Conservation (phyloP, 1,140 invertebrate genomes). For the Caenorhabditis tropicalis region DNA sequence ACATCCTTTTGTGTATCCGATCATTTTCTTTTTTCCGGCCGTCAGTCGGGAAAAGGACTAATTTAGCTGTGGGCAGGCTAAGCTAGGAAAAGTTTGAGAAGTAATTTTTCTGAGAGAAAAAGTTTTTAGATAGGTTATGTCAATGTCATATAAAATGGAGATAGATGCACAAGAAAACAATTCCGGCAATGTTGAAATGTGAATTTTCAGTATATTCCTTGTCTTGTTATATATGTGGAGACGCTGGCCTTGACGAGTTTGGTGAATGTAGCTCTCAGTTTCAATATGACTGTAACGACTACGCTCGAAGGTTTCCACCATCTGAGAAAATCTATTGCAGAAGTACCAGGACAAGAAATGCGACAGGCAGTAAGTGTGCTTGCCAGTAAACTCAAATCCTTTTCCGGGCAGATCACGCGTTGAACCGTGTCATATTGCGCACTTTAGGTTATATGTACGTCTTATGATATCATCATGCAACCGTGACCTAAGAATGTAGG, state of each 20-base stretch:
- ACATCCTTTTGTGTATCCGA: background rate
- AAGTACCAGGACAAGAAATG: conserved; percentile 57
- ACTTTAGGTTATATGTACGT: background rate
- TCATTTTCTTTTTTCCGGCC: background rate
- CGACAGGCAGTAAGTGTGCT: conserved; percentile 46
- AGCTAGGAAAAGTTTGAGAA: background rate
- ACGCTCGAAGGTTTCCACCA: conserved; percentile 56
- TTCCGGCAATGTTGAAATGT: too few species aligned
- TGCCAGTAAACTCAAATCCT: background rate
- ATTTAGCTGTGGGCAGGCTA: background rate
- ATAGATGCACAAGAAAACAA: too few species aligned
- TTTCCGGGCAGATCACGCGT: too few species aligned
- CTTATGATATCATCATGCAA: background rate
- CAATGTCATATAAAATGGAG: too few species aligned
- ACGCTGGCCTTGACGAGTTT: conserved; percentile 59
- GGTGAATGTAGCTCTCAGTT: conserved; percentile 64
- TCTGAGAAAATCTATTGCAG: conserved; percentile 61
- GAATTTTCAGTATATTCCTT: conserved; percentile 43
- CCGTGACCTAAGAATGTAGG: background rate
- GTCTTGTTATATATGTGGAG: conserved; percentile 62
- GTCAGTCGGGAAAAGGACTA: background rate
- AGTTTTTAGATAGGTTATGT: background rate
- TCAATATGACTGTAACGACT: conserved; percentile 61
- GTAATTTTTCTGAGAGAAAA: background rate
- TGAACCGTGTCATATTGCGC: background rate